Base-by-base conservation (phyloP, 2,888 invertebrate species). In the Amorpha juglandis region DNA sequence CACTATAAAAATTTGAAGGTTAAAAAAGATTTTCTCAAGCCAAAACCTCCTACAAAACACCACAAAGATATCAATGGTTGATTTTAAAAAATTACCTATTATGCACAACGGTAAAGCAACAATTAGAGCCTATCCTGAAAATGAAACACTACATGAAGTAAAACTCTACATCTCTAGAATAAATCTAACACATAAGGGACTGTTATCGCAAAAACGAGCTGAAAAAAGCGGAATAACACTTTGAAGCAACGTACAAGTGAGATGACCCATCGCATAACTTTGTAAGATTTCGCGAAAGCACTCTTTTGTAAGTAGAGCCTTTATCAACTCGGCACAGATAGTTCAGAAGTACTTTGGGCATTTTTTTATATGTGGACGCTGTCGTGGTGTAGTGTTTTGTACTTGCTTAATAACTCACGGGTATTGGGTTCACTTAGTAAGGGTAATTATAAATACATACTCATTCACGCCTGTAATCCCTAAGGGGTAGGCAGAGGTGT, bases 241-340 rank as follows among this genome's bases (percentile, higher is more conserved):
- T 81, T 82, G 79, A 83, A 79, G 79, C 74, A 72, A 73, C 73
- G 71, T 67, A 48, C 67, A 67, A 67, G 71, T 71, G 73, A 67
- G 75, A 16, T 33, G 35, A 75, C 79, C 78, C 83, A 77, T 84
- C 80, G 78, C 75, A 78, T 79, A 83, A 84, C 81, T 83, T 81
- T 81, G 82, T 83, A 74, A 78, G 78, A 79, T 80, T 77, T 79
- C 70, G 71, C 74, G 70, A 79, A 81, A 75, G 78, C 76, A 78
- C 76, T 82, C 79, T 78, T 84, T 80, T 79, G 75, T 76, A 76
- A 76, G 78, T 75, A 73, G 73, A 19, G 74, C 78, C 78, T 80
- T 81, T 83, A 82, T 81, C 79, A 75, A 70, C 69, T 68, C 70
- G 71, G 69, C 77, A 74, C 69, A 53, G 66, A 73, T 75, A 76